These are phyloP conservation scores for Jordanella pulchra DNA, from an alignment of 2,797 vertebrate species.

Conservation along the genomic window DNA sequence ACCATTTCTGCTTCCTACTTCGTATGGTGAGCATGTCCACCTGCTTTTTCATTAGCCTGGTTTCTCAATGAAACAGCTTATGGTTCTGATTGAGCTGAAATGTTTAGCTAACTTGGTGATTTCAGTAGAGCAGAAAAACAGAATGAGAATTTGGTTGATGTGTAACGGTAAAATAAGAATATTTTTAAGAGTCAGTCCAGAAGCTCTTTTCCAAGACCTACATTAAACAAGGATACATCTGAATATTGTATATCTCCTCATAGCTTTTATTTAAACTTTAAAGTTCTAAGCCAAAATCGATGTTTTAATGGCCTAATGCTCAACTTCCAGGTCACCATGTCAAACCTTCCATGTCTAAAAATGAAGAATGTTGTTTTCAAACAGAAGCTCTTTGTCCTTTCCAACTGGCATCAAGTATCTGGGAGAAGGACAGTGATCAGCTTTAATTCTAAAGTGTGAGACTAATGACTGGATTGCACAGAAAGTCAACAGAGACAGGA, in stretches of 20 bases:
- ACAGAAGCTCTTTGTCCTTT: not conserved
- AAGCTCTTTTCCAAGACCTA: not conserved
- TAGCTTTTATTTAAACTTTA: too few relatives aligned
- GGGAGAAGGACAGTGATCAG: not conserved
- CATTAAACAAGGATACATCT: not conserved
- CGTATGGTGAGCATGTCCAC: not conserved
- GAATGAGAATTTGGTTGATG: too few relatives aligned
- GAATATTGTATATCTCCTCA: not conserved
- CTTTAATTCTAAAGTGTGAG: constrained; percentile 16
- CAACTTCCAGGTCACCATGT: not conserved
- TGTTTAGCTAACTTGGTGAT: not conserved
- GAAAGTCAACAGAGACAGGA: constrained; percentile 21
- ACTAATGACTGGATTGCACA: constrained; percentile 16
- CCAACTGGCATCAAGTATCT: not conserved
- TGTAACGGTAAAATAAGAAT: too few relatives aligned
- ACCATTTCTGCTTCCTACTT: constrained; percentile 4
- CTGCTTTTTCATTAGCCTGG: not conserved
- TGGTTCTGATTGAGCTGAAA: not conserved
- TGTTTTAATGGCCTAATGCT: not conserved
- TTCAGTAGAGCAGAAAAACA: not conserved
- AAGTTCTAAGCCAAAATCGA: not conserved
- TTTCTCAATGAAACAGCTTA: not conserved
- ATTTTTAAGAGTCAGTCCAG: not conserved
- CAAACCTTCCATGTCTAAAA: not conserved
- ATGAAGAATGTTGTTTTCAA: too few relatives aligned